Evolutionary conservation across 2,888 invertebrate species (phyloP), one percentile per base, ranked within the genome.

Genomic region (Steinernema hermaphroditum): DNA sequence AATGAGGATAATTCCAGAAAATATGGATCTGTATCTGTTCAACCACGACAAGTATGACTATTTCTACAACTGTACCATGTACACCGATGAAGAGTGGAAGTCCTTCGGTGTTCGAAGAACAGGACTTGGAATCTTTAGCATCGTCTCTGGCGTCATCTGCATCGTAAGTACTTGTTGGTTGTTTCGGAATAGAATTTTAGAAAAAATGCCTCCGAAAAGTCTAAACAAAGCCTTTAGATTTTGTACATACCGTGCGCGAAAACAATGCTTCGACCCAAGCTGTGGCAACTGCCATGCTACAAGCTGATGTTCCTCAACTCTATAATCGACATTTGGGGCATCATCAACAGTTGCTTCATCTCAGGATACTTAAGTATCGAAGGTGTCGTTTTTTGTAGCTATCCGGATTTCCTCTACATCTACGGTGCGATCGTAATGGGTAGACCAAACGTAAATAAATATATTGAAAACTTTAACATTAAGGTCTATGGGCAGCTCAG

Each of bases 241-340:
- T 50, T 75, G 9, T 76, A 74, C 70, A 37, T 77, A 27, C 77
- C 76, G 1, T 76, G 73, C 24, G 71, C 75, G 2, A 32, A 32
- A 9, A 57, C 70, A 2, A 76, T 76, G 70, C 70, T 62, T 12
- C 68, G 70, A 19, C 54, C 44, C 6, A 69, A 71, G 37, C 74
- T 75, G 41, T 74, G 68, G 54, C 49, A 70, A 0, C 32, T 72
- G 8, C 68, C 76, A 32, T 77, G 75, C 62, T 80, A 72, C 74
- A 72, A 77, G 68, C 74, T 78, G 44, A 78, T 78, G 78, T 77
- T 77, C 41, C 57, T 57, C 37, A 74, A 77, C 22, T 74, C 73
- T 1, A 70, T 78, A 0, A 68, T 75, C 12, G 78, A 78, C 70
- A 72, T 77, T 70, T 49, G 16, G 16, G 46, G 46, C 6, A 19